phyloP scores from a whole-genome alignment of 2,888 invertebrate genomes.

The Phortica okadai region DNA sequence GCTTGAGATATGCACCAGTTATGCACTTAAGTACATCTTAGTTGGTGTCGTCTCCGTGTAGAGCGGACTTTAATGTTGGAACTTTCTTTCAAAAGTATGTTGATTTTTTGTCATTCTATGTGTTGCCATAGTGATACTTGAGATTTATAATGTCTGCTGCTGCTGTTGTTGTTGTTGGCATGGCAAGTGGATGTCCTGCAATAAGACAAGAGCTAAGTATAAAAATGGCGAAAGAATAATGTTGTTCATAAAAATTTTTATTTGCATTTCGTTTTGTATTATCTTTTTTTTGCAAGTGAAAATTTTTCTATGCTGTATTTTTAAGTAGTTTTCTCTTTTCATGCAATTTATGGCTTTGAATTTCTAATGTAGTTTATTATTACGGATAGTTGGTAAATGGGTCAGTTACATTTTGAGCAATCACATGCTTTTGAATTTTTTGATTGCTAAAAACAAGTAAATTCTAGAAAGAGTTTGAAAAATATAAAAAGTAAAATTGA shows the following conservation, averaged over 20 bases:
- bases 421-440: too few species aligned
- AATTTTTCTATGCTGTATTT: background rate
- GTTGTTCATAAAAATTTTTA: slow-evolving; percentile 17
- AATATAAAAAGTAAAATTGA: too few species aligned
- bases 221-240: slow-evolving; percentile 1
- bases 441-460: too few species aligned
- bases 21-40: slow-evolving; percentile 28
- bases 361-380: background rate
- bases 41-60: background rate
- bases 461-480: too few species aligned
- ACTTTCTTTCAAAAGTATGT: slow-evolving; percentile 14
- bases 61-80: slow-evolving; percentile 24
- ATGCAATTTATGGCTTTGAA: background rate
- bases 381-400: background rate
- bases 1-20: slow-evolving; percentile 23
- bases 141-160: slow-evolving; percentile 21
- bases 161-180: background rate
- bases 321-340: background rate
- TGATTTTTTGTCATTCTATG: slow-evolving; percentile 5
- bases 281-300: background rate
- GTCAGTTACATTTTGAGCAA: background rate
- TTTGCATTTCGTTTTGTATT: slow-evolving; percentile 10
- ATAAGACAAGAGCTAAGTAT: background rate
- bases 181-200: slow-evolving; percentile 2
- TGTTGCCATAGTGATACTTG: slow-evolving; percentile 13